Base-by-base conservation (phyloP, 2,888 invertebrate genomes). In the Plebejus melissa region DNA sequence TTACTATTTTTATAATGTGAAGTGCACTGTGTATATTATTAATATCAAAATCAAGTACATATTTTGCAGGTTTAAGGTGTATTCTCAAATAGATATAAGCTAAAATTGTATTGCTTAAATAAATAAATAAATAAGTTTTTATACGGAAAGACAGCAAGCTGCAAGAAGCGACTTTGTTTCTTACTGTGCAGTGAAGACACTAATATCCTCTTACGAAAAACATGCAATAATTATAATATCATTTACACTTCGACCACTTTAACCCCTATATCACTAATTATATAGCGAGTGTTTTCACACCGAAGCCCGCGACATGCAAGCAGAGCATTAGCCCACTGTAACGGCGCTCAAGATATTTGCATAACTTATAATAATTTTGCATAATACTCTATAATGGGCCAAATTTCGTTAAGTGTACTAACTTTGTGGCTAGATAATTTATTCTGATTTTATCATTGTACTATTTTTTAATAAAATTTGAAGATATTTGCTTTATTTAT, bases 221-320 rank as follows among this genome's bases (percentile, higher is more conserved):
- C 22, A 22, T 22, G 22, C 22, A 22, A 22, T 22, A 22, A 22
- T 22, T 22, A 22, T 22, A 65, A 65, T 65, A 65, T 65, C 13
- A 32, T 13, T 65, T 65, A 4, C 32, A 65, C 65, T 32, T 65
- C 32, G 32, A 32, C 65, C 13, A 32, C 65, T 60, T 2, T 50
- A 54, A 16, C 54, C 54, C 11, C 16, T 54, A 54, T 16, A 54
- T 16, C 16, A 16, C 54, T 46, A 41, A 41, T 22, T 22, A 22
- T 41, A 46, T 9, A 58, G 22, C 6, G 65, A 32, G 65, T 32
- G 32, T 65, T 60, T 22, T 32, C 70, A 57, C 54, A 36, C 28
- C 46, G 75, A 22, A 58, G 58, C 65, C 54, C 75, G 75, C n/a
- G 75, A 75, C 75, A 75, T 75, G 75, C 75, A 13, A 75, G 71